Evolutionary conservation across 2,888 invertebrate genomes (phyloP), one percentile per base, ranked within the genome.

Genomic region (Macrophya annulata): DNA sequence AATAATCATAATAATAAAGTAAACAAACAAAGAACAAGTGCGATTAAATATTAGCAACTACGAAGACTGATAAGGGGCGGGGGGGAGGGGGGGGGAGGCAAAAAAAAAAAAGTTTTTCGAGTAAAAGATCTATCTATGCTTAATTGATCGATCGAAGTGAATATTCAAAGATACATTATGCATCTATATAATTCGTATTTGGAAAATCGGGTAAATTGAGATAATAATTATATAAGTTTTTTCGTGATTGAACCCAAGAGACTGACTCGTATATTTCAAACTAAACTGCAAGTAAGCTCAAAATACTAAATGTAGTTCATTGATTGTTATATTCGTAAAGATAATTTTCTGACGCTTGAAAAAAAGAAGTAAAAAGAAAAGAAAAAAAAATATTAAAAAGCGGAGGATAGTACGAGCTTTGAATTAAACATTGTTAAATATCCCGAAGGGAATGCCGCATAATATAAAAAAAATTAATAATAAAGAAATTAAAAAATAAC

Each of bases 181-280:
- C 31, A 31, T 31, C 31, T 31, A 15, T n/a, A 31, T 0, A 31
- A 40, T 51, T 76, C 25, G 15, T 17, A 12, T 62, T n/a, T 62
- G 17, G 37, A 31, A 21, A 37, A 31, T 37, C 55, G 25, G 17
- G 55, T 10, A 25, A 62, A 65, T 65, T 17, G 62, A 62, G 62
- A 81, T 81, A 81, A 77, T 77, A 77, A 77, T 81, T 81, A 81
- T 25, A 62, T 62, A 68, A 45, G 83, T 68, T 25, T 84, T 82
- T 55, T 40, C 65, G 43, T 85, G 77, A 79, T 68, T 37, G 1
- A 15, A 85, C 43, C 77, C 77, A 85, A 85, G 77, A 85, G 85
- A 85, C 85, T 85, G 77, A 85, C 25, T 68, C 65, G 40, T 59
- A 62, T 74, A 84, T 59, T 59, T 17, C 37, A 77, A 37, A 55